A percentile compares a stretch with the other conserved stretches of the same genome.
Evolutionary conservation across 2,888 invertebrate genomes (phyloP).

Genomic region (Terebella lapidaria): DNA sequence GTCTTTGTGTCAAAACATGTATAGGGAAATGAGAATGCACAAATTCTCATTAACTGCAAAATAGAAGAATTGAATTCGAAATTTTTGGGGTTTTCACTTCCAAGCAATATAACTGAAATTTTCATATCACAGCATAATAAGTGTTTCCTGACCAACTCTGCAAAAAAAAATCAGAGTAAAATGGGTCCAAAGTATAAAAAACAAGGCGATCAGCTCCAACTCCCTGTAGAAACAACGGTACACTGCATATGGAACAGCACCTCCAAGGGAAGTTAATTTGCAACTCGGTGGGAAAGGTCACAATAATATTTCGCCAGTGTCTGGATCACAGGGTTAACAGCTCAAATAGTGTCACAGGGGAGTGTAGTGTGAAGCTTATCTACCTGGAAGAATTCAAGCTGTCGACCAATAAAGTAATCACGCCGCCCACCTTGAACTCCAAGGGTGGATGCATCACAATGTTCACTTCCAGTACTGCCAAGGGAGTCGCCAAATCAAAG

Average conservation of each 20-base stretch:
- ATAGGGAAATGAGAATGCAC: too few relatives aligned
- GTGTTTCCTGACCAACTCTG: too few relatives aligned
- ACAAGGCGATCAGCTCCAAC: background rate
- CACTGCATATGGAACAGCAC: background rate
- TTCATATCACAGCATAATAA: too few relatives aligned
- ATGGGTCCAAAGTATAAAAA: too few relatives aligned
- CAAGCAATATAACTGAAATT: too few relatives aligned
- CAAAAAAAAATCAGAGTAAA: too few relatives aligned
- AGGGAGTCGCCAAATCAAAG: background rate
- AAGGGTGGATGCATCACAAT: background rate
- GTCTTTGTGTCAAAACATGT: too few relatives aligned
- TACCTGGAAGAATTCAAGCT: constrained; percentile 21
- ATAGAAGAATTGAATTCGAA: too few relatives aligned
- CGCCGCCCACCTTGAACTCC: constrained; percentile 18
- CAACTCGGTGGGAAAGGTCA: background rate
- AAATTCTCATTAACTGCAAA: too few relatives aligned
- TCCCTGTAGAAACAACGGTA: background rate
- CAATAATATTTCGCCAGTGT: background rate
- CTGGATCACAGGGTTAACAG: background rate
- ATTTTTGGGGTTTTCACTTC: too few relatives aligned
- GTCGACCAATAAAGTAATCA: constrained; percentile 20
- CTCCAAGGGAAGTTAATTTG: background rate
- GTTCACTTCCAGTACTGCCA: background rate
- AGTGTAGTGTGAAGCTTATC: constrained; percentile 4
- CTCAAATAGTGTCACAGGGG: background rate